Percentiles rank a stretch among this genome's conserved stretches.
Conservation (phyloP, 1,140 invertebrate genomes). For the Amphibalanus amphitrite region DNA sequence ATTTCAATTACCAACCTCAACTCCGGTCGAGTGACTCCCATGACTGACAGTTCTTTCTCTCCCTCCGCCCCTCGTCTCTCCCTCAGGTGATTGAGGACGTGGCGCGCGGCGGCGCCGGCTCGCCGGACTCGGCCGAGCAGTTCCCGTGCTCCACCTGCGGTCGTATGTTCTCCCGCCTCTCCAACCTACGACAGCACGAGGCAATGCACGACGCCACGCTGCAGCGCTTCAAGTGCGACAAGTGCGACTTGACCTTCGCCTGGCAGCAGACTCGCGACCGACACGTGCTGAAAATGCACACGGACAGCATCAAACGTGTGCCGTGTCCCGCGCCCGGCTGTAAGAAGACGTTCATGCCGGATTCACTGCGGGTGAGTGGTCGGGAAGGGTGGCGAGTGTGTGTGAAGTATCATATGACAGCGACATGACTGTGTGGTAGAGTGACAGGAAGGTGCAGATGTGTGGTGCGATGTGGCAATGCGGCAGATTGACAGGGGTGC, state of each 20-base stretch:
- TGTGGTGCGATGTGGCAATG: too few species aligned
- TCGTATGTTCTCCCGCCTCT: conserved; percentile 14
- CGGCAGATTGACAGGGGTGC: too few species aligned
- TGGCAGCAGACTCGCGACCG: conserved; percentile 21
- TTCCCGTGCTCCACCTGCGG: conserved; percentile 16
- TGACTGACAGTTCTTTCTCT: too few species aligned
- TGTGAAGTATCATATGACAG: too few species aligned
- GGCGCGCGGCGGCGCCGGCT: neutral
- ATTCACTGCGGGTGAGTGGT: conserved; percentile 3
- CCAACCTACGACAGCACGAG: conserved; percentile 17
- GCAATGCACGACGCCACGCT: too few species aligned
- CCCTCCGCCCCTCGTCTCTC: too few species aligned
- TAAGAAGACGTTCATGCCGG: conserved; percentile 11
- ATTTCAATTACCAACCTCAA: too few species aligned
- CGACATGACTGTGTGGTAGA: too few species aligned
- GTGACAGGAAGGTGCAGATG: too few species aligned
- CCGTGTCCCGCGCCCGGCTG: conserved; percentile 9
- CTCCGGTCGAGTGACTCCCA: too few species aligned
- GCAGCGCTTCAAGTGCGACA: too few species aligned
- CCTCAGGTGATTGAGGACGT: too few species aligned
- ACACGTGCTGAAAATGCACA: conserved; percentile 16
- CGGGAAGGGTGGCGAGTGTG: conserved; percentile 3
- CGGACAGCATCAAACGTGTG: neutral
- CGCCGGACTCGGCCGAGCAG: neutral
- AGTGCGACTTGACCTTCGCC: conserved; percentile 19